Percentiles rank a stretch among this genome's conserved stretches.
phyloP scores from a whole-genome alignment of 2,888 invertebrate species.

The Bombyx huttoni region DNA sequence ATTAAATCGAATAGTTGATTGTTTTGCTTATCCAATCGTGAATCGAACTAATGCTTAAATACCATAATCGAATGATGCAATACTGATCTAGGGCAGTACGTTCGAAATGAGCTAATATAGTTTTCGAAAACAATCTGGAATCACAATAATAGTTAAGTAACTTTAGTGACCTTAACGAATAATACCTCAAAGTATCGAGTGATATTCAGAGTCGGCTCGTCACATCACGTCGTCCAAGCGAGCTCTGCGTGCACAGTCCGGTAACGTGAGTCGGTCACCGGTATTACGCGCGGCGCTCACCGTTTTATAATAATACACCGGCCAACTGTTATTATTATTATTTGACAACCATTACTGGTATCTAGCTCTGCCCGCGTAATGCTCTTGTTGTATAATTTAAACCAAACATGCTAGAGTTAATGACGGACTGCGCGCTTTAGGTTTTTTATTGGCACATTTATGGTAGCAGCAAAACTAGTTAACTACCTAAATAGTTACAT shows the following conservation, averaged over 20 bases:
- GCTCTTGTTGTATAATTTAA: neutral
- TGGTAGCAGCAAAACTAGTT: neutral
- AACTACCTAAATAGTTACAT: too few species aligned
- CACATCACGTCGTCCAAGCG: neutral
- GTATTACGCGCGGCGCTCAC: conserved; percentile 46
- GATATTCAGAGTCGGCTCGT: neutral
- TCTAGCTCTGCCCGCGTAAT: neutral
- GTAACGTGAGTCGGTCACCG: conserved; percentile 42
- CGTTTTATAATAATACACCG: conserved; percentile 29
- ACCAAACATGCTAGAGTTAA: neutral
- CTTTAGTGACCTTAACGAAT: neutral
- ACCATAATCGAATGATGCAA: neutral
- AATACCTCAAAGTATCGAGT: neutral
- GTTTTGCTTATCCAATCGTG: neutral
- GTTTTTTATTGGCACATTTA: neutral
- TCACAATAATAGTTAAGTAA: neutral
- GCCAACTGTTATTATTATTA: conserved; percentile 13
- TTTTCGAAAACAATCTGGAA: too few species aligned
- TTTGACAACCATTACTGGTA: neutral
- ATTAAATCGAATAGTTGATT: neutral
- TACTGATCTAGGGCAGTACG: neutral
- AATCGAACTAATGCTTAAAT: neutral
- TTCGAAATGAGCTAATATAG: neutral
- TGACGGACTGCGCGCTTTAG: neutral
- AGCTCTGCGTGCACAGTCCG: conserved; percentile 9